These are phyloP conservation scores for Drosophila burlai DNA, from an alignment of 1,140 invertebrate genomes.

Conservation along the genomic window DNA sequence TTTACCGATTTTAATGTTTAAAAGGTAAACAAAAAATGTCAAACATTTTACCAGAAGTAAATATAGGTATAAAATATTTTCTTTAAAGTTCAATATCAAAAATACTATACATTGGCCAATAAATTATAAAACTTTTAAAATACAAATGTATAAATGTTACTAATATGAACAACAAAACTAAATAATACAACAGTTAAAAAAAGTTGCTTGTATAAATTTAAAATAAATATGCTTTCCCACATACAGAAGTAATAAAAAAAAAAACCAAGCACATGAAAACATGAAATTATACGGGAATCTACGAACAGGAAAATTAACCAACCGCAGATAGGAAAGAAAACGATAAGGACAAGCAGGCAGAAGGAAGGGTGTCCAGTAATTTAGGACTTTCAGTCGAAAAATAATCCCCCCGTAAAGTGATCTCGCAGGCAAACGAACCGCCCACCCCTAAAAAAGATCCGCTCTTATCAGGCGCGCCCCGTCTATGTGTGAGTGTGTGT, in stretches of 20 bases:
- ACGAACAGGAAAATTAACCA: neutral
- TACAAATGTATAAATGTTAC: too few relatives aligned
- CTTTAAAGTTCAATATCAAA: too few relatives aligned
- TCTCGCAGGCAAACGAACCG: conserved; percentile 53
- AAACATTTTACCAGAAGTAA: too few relatives aligned
- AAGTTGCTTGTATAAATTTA: too few relatives aligned
- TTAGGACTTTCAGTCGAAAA: conserved; percentile 13
- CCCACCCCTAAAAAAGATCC: conserved; percentile 67
- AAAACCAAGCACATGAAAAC: neutral
- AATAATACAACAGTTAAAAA: too few relatives aligned
- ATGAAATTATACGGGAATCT: conserved; percentile 4
- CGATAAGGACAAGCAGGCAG: conserved; percentile 4
- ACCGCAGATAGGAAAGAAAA: neutral
- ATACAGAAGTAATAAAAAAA: neutral
- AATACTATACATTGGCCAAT: too few relatives aligned
- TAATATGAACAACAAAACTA: too few relatives aligned
- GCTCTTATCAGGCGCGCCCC: conserved; percentile 66
- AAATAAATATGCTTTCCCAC: too few relatives aligned
- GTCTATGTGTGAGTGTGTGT: conserved; percentile 30
- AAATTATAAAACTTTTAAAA: too few relatives aligned
- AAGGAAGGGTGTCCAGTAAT: conserved; percentile 15
- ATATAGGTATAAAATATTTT: too few relatives aligned
- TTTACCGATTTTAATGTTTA: too few relatives aligned
- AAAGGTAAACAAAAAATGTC: too few relatives aligned
- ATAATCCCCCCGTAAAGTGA: conserved; percentile 63